phyloP scores from a whole-genome alignment of 2,113 vertebrate species.

The Formicarius rufipectus region DNA sequence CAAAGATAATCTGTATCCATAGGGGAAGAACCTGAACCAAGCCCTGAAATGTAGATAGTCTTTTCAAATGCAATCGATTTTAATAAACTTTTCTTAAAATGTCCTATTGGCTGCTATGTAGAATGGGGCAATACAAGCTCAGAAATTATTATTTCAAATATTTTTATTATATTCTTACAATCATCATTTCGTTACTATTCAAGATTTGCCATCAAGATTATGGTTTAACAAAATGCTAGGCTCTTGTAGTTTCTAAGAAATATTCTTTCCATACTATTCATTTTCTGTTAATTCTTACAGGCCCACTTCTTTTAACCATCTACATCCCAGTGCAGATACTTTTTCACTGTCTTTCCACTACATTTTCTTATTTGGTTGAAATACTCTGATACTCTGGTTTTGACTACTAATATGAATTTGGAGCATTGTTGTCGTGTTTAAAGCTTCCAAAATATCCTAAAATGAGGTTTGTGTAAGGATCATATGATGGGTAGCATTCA shows the following conservation, averaged over 20 bases:
- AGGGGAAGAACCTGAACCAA: neutral
- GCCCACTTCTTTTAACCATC: neutral
- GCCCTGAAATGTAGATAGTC: neutral
- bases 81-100: slow-evolving; percentile 1
- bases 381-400: neutral
- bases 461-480: neutral
- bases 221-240: neutral
- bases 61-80: neutral
- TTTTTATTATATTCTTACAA: neutral
- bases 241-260: neutral
- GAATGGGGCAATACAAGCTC: neutral
- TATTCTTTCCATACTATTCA: neutral
- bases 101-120: neutral
- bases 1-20: neutral
- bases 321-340: neutral
- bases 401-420: neutral
- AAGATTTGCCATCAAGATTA: neutral
- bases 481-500: neutral
- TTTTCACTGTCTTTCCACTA: neutral
- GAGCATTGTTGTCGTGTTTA: neutral
- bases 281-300: neutral
- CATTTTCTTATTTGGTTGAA: neutral
- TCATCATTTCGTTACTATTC: neutral
- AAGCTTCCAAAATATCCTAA: neutral
- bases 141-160: neutral